Percentiles rank a stretch among this genome's conserved stretches.
phyloP scores from a whole-genome alignment of 2,888 invertebrate species.

The Drosophila merina region DNA sequence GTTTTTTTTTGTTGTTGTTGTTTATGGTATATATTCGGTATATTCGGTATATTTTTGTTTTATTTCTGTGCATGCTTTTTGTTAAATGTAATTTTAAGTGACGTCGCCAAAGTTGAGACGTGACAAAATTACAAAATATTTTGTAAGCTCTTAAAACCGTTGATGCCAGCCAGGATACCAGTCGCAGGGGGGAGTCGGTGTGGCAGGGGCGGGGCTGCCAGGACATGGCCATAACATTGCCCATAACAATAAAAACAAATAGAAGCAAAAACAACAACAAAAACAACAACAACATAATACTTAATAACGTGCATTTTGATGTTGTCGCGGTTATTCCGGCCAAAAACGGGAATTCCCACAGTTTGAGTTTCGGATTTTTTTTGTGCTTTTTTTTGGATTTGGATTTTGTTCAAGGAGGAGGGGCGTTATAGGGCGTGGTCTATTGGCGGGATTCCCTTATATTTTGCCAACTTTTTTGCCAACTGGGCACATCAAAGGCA shows the following conservation, averaged over 20 bases:
- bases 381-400: neutral
- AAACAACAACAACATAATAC: constrained; percentile 55
- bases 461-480: constrained; percentile 27
- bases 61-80: constrained; percentile 12
- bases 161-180: constrained; percentile 49
- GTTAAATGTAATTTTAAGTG: constrained; percentile 72
- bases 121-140: constrained; percentile 77
- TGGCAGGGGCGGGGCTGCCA: constrained; percentile 19
- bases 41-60: neutral
- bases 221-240: constrained; percentile 65
- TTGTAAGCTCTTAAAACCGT: constrained; percentile 67
- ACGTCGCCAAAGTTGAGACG: constrained; percentile 75
- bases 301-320: constrained; percentile 73
- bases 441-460: constrained; percentile 21
- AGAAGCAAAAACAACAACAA: constrained; percentile 45
- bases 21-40: neutral
- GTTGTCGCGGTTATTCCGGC: constrained; percentile 47
- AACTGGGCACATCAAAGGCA: constrained; percentile 54
- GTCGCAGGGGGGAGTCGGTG: constrained; percentile 5
- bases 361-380: constrained; percentile 3
- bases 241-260: constrained; percentile 60
- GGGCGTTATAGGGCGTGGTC: neutral
- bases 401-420: neutral
- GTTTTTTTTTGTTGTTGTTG: constrained; percentile 2
- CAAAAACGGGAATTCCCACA: constrained; percentile 13